Evolutionary conservation across 2,888 invertebrate genomes (phyloP).

Genomic region (Polyploca ridens): DNA sequence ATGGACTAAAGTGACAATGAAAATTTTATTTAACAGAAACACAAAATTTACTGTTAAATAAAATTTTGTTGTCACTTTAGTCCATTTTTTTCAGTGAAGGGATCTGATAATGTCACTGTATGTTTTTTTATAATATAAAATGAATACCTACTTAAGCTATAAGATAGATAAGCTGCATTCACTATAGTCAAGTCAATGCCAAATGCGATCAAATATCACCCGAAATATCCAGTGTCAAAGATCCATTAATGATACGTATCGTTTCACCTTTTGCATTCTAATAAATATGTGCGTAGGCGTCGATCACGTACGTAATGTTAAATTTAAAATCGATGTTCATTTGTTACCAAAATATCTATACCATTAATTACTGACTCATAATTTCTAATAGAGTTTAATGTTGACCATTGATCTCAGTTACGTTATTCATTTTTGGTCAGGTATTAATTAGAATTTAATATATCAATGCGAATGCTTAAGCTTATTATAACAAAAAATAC

Average conservation of each 20-base stretch:
- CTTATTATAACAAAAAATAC: not conserved
- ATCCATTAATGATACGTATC: not conserved
- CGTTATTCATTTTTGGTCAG: constrained; percentile 15
- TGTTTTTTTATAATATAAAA: too few relatives aligned
- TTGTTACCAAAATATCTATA: not conserved
- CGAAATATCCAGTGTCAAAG: not conserved
- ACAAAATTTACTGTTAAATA: too few relatives aligned
- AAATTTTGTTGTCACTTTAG: too few relatives aligned
- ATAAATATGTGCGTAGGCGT: not conserved
- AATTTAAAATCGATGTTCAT: not conserved
- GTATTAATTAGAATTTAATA: not conserved
- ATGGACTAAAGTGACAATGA: too few relatives aligned
- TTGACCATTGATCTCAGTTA: constrained; percentile 8
- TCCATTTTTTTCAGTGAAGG: too few relatives aligned
- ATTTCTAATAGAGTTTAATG: not conserved
- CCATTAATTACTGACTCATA: not conserved
- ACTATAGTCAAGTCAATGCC: too few relatives aligned
- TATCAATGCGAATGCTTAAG: not conserved
- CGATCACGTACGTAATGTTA: not conserved
- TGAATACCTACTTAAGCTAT: too few relatives aligned
- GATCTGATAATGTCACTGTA: too few relatives aligned
- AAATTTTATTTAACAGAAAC: too few relatives aligned
- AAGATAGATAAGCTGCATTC: too few relatives aligned
- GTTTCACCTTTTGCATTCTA: not conserved
- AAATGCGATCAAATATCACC: not conserved